Evolutionary conservation across 2,888 invertebrate genomes (phyloP).

Genomic region (Tetrapedia diversipes): DNA sequence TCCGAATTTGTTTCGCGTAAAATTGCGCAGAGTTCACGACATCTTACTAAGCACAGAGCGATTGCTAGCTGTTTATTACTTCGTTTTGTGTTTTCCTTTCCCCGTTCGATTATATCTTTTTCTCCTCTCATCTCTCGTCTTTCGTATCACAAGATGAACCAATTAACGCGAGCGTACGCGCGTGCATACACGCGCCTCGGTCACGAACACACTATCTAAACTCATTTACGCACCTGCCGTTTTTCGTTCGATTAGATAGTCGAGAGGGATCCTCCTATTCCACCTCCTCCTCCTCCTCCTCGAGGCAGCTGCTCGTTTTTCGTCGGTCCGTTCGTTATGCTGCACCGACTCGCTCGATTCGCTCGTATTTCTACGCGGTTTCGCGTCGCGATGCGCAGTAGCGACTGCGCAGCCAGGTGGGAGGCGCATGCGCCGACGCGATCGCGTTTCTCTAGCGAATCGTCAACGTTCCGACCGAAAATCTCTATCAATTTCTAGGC

Average conservation of each 20-base stretch:
- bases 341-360: neutral
- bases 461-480: neutral
- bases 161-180: conserved; percentile 51
- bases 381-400: conserved; percentile 8
- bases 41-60: conserved; percentile 75
- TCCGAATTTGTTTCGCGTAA: conserved; percentile 82
- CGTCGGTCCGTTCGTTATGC: neutral
- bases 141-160: conserved; percentile 80
- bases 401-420: conserved; percentile 13
- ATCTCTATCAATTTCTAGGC: neutral
- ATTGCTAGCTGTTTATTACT: conserved; percentile 59
- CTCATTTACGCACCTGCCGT: conserved; percentile 64
- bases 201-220: conserved; percentile 57
- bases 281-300: conserved; percentile 9
- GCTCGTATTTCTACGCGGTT: neutral
- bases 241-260: conserved; percentile 54
- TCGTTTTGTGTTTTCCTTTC: neutral
- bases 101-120: conserved; percentile 13
- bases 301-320: conserved; percentile 14
- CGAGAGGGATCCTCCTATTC: conserved; percentile 43
- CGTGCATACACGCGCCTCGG: conserved; percentile 12
- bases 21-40: conserved; percentile 73
- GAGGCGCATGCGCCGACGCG: conserved; percentile 19
- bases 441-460: neutral
- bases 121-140: conserved; percentile 1